Evolutionary conservation across 2,797 vertebrate species (phyloP).

Genomic region (Vespertilio murinus): DNA sequence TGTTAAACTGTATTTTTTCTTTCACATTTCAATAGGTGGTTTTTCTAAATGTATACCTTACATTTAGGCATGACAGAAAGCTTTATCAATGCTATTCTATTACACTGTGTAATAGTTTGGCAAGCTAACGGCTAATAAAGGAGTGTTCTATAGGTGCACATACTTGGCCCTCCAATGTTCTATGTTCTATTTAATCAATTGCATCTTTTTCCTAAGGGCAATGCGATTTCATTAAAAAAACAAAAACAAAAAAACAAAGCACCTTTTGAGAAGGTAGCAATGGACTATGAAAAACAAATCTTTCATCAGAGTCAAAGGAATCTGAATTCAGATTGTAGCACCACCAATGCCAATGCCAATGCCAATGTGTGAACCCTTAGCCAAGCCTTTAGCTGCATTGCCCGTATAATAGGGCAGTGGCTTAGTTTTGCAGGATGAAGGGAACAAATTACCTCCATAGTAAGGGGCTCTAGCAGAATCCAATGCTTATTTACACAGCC

Average conservation of each 20-base stretch:
- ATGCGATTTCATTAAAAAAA: not conserved
- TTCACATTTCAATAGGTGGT: not conserved
- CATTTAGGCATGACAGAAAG: not conserved
- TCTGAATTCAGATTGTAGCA: not conserved
- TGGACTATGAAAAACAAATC: not conserved
- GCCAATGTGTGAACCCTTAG: not conserved
- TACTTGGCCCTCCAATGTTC: not conserved
- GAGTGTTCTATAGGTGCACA: accelerated
- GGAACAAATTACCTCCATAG: not conserved
- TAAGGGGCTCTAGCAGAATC: not conserved
- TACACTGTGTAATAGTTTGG: not conserved
- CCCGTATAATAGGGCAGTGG: not conserved
- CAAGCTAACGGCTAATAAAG: not conserved
- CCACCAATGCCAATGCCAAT: not conserved
- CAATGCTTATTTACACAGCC: not conserved
- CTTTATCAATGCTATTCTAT: not conserved
- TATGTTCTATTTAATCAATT: not conserved
- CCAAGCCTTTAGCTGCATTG: not conserved
- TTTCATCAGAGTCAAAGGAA: not conserved
- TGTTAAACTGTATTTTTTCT: not conserved
- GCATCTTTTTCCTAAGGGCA: not conserved
- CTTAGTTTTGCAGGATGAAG: too few species aligned
- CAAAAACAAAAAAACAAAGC: not conserved
- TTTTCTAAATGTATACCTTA: not conserved
- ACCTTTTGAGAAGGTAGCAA: not conserved